phyloP scores from a whole-genome alignment of 2,888 invertebrate genomes.

The Didymodactylos carnosus region DNA sequence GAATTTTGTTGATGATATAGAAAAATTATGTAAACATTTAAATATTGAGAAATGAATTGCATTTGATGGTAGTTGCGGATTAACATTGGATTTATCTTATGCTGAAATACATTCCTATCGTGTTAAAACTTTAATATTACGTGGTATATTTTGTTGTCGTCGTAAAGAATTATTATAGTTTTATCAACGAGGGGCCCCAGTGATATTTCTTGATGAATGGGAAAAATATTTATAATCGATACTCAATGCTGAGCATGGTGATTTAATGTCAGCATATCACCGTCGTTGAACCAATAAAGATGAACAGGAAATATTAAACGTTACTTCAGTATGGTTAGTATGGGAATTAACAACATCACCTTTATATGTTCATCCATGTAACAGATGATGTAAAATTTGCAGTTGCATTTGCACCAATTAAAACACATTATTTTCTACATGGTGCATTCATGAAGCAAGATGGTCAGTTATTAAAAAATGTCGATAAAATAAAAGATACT shows the following conservation, averaged over 20 bases:
- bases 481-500: conserved; percentile 25
- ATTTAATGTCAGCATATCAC: conserved; percentile 25
- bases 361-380: conserved; percentile 19
- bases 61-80: conserved; percentile 31
- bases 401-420: conserved; percentile 26
- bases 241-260: conserved; percentile 23
- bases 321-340: conserved; percentile 23
- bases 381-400: conserved; percentile 22
- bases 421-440: conserved; percentile 27
- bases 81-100: conserved; percentile 24
- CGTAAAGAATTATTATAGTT: conserved; percentile 27
- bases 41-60: conserved; percentile 27
- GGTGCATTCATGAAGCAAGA: conserved; percentile 24
- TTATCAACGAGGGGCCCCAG: conserved; percentile 25
- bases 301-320: conserved; percentile 18
- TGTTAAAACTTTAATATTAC: conserved; percentile 25
- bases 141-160: conserved; percentile 24
- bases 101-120: conserved; percentile 24
- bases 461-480: conserved; percentile 23
- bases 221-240: conserved; percentile 24
- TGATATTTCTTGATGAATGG: conserved; percentile 25
- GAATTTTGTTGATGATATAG: conserved; percentile 27
- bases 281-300: conserved; percentile 24
- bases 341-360: conserved; percentile 27
- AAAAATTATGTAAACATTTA: conserved; percentile 23